Percentiles rank a stretch among this genome's conserved stretches.
phyloP scores from a whole-genome alignment of 2,797 vertebrate genomes.

The Microhierax caerulescens region DNA sequence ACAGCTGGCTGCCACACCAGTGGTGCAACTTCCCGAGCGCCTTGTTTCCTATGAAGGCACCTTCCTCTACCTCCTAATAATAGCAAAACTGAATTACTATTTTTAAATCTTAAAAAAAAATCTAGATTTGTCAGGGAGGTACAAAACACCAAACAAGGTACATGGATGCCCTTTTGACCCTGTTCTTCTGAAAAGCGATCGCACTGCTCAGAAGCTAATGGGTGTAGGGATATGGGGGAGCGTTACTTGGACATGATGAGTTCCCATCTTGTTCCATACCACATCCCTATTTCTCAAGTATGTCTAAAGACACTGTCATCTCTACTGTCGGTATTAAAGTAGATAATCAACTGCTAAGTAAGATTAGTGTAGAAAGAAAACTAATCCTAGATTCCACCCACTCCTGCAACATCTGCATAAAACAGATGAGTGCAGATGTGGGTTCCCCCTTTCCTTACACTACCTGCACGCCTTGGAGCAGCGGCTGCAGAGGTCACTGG shows the following conservation, averaged over 20 bases:
- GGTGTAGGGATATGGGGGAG: neutral
- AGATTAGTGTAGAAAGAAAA: neutral
- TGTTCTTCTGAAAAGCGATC: neutral
- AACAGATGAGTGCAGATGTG: neutral
- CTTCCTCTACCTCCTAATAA: neutral
- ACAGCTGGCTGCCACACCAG: neutral
- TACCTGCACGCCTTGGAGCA: neutral
- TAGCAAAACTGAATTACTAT: neutral
- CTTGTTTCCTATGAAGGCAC: neutral
- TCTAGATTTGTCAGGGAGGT: neutral
- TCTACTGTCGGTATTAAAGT: neutral
- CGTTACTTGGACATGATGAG: neutral
- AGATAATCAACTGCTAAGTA: neutral
- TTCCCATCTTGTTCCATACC: neutral
- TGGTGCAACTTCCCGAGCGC: neutral
- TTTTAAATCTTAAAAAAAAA: neutral
- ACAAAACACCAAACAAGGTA: neutral
- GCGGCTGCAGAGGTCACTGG: neutral
- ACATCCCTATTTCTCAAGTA: neutral
- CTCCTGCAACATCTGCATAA: neutral
- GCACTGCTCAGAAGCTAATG: neutral
- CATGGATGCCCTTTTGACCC: neutral
- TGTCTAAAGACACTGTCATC: neutral
- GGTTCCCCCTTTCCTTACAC: neutral
- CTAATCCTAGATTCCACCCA: neutral